Evolutionary conservation across 30 jellyfish, hydroid and myxozoan species (phyloP), one percentile per base, ranked within the genome.

Genomic region (Chrysaora quinquecirrha): DNA sequence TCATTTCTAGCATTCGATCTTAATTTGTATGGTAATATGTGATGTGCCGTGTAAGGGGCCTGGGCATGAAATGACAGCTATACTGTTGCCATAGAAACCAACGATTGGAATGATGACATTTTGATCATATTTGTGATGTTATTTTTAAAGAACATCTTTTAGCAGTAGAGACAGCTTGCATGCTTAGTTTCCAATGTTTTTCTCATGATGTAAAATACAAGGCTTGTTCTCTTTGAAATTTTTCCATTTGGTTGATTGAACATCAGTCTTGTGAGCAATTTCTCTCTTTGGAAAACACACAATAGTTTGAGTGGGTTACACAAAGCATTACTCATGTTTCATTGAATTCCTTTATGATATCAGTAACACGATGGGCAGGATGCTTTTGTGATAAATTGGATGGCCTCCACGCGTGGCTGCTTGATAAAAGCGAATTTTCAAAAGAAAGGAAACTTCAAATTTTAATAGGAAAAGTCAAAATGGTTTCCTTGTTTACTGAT

Each of bases 321-420:
- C 25, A 16, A 10, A 2, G 68, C 68, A 52, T 52, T 52, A 52
- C 68, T 52, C 68, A 52, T 52, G 25, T 7, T 10, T 20, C 54
- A 14, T 38, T 38, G 14, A 38, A 38, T 6, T 38, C 54, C 14
- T 38, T 38, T 38, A 38, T 52, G 19, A 20, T 64, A 78, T 78
- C 81, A n/a, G 70, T 35, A 34, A 28, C 34, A 75, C 29, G 72
- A 64, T 63, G 71, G 27, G 32, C 25, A 10, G 71, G 48, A 18
- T n/a, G 62, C 71, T 65, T 63, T 78, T 78, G 89, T 78, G 48
- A 23, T 29, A 43, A 78, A 46, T 43, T 22, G 73, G 14, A 78
- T 64, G 70, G 48, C 81, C 50, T 78, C 32, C 3, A 78, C 89
- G 89, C 89, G 89, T 78, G 89, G 89, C 27, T 78, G 82, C n/a